Evolutionary conservation across 2,888 invertebrate species (phyloP), one percentile per base, ranked within the genome.

Genomic region (Lamproptera curius): DNA sequence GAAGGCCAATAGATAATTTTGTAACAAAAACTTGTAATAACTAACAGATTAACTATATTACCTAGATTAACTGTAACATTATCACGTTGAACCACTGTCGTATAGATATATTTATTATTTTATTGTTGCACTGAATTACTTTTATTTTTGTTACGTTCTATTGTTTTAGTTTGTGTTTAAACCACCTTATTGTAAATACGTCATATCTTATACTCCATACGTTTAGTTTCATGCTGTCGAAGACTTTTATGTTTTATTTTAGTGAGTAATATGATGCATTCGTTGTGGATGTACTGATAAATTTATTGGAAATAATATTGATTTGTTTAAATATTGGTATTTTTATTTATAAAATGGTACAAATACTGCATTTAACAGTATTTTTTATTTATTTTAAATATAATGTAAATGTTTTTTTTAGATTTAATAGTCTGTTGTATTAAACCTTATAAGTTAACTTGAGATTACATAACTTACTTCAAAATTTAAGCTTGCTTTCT

Each of bases 231-330:
- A 68, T 63, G 63, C 67, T 70, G 76, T 81, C 77, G 78, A 77
- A 76, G 81, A 78, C 71, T 77, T 73, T 81, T 47, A 78, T 78
- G 78, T 84, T 85, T 70, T 80, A 80, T 80, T 78, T 72, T 74
- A 74, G 76, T 65, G 54, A 67, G 59, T 67, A 78, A 78, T 74
- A 74, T 73, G 71, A 56, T 70, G 69, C 84, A 81, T 85, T 86
- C 83, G 73, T 76, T 76, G 82, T 84, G 85, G 84, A 84, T 85
- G 86, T 84, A 84, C 83, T 81, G 85, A 86, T 83, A 85, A 82
- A 78, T 83, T 84, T 83, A 86, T 82, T 84, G 83, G 76, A 85
- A 86, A 86, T 87, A 87, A 86, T 87, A 87, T 86, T 84, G 87
- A 87, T 84, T 85, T 87, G 87, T 87, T 87, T 86, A 86, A 80